A percentile compares a stretch with the other conserved stretches of the same genome.
Evolutionary conservation across 1,140 invertebrate genomes (phyloP).

Genomic region (Anastatus disparis): DNA sequence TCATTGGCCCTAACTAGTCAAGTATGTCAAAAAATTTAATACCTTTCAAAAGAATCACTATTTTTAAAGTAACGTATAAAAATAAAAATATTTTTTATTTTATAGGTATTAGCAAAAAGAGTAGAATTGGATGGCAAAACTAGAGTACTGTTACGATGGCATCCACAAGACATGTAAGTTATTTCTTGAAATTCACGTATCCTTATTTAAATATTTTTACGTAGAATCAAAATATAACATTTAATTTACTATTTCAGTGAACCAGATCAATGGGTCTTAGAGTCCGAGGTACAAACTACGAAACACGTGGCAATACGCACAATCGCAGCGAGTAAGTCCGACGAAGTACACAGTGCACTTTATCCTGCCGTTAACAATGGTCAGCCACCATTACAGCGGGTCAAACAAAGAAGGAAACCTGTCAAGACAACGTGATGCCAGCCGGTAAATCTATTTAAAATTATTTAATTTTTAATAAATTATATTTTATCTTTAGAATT

Average conservation of each 20-base stretch:
- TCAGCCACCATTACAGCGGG: slow-evolving; percentile 43
- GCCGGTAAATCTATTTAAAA: not conserved
- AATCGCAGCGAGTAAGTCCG: slow-evolving; percentile 59
- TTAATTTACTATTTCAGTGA: slow-evolving; percentile 58
- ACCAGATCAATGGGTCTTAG: slow-evolving; percentile 73
- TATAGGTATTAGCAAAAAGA: slow-evolving; percentile 72
- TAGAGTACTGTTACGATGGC: slow-evolving; percentile 75
- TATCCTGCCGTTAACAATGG: slow-evolving; percentile 57
- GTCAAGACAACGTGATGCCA: slow-evolving; percentile 58
- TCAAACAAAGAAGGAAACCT: slow-evolving; percentile 61
- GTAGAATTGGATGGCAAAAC: slow-evolving; percentile 71
- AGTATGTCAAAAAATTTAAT: slow-evolving; percentile 61
- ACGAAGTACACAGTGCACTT: slow-evolving; percentile 57
- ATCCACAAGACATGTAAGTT: slow-evolving; percentile 77
- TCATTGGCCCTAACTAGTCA: slow-evolving; percentile 74
- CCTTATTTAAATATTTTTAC: no score
- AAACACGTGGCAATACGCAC: slow-evolving; percentile 68
- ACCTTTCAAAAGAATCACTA: not conserved
- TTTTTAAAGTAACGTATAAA: slow-evolving; percentile 2
- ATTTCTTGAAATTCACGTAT: not conserved
- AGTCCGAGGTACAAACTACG: slow-evolving; percentile 68
- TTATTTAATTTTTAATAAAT: not conserved
- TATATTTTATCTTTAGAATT: not conserved
- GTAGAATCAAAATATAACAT: no score
- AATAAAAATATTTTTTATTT: slow-evolving; percentile 38